These are phyloP conservation scores for Sebastolobus alascanus DNA, from an alignment of 2,797 vertebrate genomes.

Conservation along the genomic window DNA sequence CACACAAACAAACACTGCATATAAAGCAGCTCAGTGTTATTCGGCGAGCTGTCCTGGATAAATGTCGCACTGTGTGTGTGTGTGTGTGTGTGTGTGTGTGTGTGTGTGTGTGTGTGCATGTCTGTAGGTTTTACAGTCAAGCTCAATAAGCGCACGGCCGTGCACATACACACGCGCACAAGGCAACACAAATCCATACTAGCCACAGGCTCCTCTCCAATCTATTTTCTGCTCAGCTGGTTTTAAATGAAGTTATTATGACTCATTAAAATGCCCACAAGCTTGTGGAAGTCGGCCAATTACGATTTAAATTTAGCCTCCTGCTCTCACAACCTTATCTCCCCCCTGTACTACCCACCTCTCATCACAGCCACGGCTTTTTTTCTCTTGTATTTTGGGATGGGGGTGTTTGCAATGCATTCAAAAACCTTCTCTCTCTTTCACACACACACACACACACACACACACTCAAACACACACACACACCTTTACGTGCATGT, in stretches of 20 bases:
- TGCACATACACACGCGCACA: conserved; percentile 77
- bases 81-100: background rate
- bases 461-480: conserved; percentile 8
- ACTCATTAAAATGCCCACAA: conserved; percentile 99
- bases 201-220: conserved; percentile 98
- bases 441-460: conserved; percentile 9
- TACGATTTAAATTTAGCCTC: conserved; percentile 99
- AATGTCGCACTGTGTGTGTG: conserved; percentile 35
- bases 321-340: conserved; percentile 76
- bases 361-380: conserved; percentile 52
- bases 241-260: conserved; percentile 99
- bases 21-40: conserved; percentile 26
- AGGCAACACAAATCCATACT: conserved; percentile 93
- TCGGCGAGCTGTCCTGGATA: conserved; percentile 47
- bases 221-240: conserved; percentile 99
- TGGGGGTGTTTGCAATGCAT: conserved; percentile 32
- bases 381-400: conserved; percentile 27
- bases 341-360: conserved; percentile 64
- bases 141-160: conserved; percentile 23
- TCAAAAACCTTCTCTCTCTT: conserved; percentile 20
- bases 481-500: conserved; percentile 3
- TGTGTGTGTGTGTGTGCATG: conserved; percentile 2
- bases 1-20: conserved; percentile 39
- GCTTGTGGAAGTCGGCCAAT: conserved; percentile 99
- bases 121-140: conserved; percentile 51